phyloP scores from a whole-genome alignment of 2,888 invertebrate genomes.

The Parelbella ahira region DNA sequence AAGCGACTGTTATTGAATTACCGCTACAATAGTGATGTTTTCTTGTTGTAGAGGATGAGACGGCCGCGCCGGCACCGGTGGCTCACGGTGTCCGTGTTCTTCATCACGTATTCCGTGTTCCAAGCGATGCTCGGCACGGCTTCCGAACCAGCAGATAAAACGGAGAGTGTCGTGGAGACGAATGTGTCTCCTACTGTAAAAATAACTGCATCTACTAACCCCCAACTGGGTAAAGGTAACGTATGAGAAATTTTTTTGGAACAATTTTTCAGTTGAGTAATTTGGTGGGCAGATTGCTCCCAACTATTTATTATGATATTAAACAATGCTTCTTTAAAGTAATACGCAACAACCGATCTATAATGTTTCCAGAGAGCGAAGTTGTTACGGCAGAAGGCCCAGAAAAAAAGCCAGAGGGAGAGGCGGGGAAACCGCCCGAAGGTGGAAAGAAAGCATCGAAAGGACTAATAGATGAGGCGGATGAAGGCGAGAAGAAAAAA shows the following conservation, averaged over 20 bases:
- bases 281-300: no score
- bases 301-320: no score
- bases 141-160: slow-evolving; percentile 34
- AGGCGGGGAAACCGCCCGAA: slow-evolving; percentile 28
- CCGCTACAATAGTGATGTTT: no score
- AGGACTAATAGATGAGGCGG: slow-evolving; percentile 42
- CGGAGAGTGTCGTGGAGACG: slow-evolving; percentile 28
- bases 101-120: slow-evolving; percentile 84
- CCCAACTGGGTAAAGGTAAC: slow-evolving; percentile 10
- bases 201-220: background rate
- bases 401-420: slow-evolving; percentile 36
- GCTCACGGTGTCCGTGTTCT: slow-evolving; percentile 83
- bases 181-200: slow-evolving; percentile 27
- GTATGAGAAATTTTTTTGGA: no score
- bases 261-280: no score
- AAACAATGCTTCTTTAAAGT: no score
- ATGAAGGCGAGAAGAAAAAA: slow-evolving; percentile 54
- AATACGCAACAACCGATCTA: no score
- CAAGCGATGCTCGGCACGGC: slow-evolving; percentile 68
- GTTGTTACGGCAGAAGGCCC: slow-evolving; percentile 27
- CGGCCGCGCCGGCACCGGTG: slow-evolving; percentile 83
- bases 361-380: slow-evolving; percentile 14
- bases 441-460: slow-evolving; percentile 52
- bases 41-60: slow-evolving; percentile 75
- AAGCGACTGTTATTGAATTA: no score